Percentiles rank a stretch among this genome's conserved stretches.
These are phyloP conservation scores for Dromas ardeola DNA, from an alignment of 2,113 vertebrate species.

Conservation along the genomic window DNA sequence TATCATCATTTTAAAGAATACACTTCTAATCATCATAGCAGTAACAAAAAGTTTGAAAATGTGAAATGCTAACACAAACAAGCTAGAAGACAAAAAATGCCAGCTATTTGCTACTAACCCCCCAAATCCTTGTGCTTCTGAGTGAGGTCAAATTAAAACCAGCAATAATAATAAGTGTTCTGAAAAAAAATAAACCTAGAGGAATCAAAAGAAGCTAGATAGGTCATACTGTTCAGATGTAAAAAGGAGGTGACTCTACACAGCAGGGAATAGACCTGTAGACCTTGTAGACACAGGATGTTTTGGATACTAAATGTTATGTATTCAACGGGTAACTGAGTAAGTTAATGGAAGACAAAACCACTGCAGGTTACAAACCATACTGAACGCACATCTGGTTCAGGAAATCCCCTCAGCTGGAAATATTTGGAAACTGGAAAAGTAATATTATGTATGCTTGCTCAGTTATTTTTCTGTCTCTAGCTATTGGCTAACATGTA, in stretches of 20 bases:
- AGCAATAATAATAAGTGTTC: background rate
- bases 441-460: background rate
- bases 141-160: background rate
- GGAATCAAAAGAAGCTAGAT: background rate
- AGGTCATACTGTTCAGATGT: background rate
- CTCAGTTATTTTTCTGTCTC: background rate
- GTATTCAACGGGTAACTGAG: fast-evolving
- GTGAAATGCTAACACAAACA: background rate
- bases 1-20: background rate
- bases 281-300: background rate
- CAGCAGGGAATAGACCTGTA: background rate
- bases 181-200: background rate
- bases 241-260: background rate
- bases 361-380: background rate
- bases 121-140: background rate
- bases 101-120: background rate
- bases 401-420: background rate
- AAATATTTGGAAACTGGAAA: background rate
- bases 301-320: background rate
- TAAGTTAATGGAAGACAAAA: background rate
- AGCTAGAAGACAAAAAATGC: background rate
- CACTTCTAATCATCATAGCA: background rate
- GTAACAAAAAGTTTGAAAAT: background rate
- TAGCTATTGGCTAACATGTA: background rate
- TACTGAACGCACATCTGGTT: background rate